Evolutionary conservation across 2,888 invertebrate genomes (phyloP).

Genomic region (Patella pellucida): DNA sequence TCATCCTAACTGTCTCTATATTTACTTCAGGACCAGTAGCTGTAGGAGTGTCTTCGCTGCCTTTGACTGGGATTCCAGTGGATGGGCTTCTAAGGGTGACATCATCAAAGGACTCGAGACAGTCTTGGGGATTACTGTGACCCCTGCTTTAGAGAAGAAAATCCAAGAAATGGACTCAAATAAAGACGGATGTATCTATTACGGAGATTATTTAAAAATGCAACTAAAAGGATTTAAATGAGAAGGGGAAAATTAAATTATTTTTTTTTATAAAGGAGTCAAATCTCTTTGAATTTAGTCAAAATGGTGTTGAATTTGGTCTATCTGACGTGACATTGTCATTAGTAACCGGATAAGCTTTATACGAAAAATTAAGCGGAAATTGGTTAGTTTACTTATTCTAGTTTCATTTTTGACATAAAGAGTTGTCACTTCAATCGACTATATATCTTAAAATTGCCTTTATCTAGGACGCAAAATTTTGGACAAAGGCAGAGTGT

Average conservation of each 20-base stretch:
- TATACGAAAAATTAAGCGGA: too few species aligned
- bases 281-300: too few species aligned
- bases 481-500: too few species aligned
- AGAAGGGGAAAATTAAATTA: not conserved
- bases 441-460: too few species aligned
- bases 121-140: conserved; percentile 29
- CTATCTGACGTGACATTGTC: too few species aligned
- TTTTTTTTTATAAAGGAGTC: too few species aligned
- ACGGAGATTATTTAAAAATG: conserved; percentile 35
- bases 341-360: too few species aligned
- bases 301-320: too few species aligned
- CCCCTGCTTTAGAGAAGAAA: conserved; percentile 22
- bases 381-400: too few species aligned
- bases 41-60: conserved; percentile 36
- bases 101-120: conserved; percentile 31
- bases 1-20: not conserved
- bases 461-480: too few species aligned
- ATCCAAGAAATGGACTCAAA: conserved; percentile 34
- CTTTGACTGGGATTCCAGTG: conserved; percentile 36
- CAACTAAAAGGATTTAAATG: conserved; percentile 26
- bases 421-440: too few species aligned
- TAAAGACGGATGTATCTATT: conserved; percentile 32
- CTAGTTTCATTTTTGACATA: too few species aligned
- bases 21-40: conserved; percentile 30
- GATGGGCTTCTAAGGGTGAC: conserved; percentile 33